Evolutionary conservation across 2,797 vertebrate species (phyloP), one percentile per base, ranked within the genome.

Genomic region (Chrysocyon brachyurus): DNA sequence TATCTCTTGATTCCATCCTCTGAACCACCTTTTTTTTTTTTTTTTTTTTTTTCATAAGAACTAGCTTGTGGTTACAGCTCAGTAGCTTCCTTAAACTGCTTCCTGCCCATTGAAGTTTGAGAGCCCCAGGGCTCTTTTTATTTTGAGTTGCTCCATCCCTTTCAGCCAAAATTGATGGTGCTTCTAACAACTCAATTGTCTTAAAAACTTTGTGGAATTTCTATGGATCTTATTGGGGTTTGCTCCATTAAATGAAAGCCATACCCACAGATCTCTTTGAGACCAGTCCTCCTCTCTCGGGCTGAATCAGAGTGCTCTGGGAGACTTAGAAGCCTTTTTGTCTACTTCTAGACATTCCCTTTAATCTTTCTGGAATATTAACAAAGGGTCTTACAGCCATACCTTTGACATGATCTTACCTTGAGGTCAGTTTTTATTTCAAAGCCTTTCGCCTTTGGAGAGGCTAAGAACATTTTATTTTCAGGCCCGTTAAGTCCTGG

Each of bases 401-500:
- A 59, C 5, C 75, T 52, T 68, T 83, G 33, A 94, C 26, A 49
- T 75, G 68, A 83, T 16, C 21, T 64, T 11, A 63, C 8, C 70
- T 77, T 40, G 26, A 86, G 49, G 33, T 66, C 70, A 77, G 19
- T 85, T 82, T 91, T 85, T 33, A 83, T 28, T 66, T 83, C 49
- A 56, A 73, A 94, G 63, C 16, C 33, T 56, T 72, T 77, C 75
- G 16, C 33, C 70, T 33, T 0, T 57, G 28, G 6, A 77, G 28
- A 57, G 8, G 15, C 17, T 57, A 12, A 94, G 28, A 94, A 57
- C 75, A 49, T 75, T 84, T 84, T 96, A 75, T 87, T 93, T 97
- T 81, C 59, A 97, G 94, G 87, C n/a, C 21, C 57, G n/a, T 46
- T 86, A 81, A 89, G 36, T 64, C n/a, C 40, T 72, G 15, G 63